These are phyloP conservation scores for Lipophrys pholis DNA, from an alignment of 2,113 vertebrate species.

Conservation along the genomic window DNA sequence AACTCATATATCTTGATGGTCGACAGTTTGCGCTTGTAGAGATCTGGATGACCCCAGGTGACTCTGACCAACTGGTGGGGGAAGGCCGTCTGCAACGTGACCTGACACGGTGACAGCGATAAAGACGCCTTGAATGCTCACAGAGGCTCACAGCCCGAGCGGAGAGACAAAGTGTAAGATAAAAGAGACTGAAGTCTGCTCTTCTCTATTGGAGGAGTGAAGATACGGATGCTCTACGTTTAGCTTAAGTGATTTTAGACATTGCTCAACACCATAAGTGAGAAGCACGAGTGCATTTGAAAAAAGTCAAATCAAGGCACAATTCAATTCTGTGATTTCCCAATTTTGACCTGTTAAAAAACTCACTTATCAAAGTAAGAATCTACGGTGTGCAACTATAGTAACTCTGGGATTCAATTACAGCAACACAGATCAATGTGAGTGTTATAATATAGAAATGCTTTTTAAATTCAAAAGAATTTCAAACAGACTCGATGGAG, in stretches of 20 bases:
- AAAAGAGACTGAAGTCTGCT: slow-evolving; percentile 4
- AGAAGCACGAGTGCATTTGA: too few relatives aligned
- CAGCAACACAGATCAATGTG: too few relatives aligned
- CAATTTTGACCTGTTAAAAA: too few relatives aligned
- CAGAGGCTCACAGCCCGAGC: background rate
- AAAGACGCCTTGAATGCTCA: slow-evolving; percentile 9
- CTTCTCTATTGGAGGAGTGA: slow-evolving; percentile 9
- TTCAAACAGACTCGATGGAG: too few relatives aligned
- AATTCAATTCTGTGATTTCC: too few relatives aligned
- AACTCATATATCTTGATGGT: slow-evolving; percentile 20
- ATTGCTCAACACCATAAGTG: background rate
- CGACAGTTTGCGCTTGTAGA: background rate
- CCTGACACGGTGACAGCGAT: background rate
- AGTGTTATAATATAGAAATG: too few relatives aligned
- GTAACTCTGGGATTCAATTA: too few relatives aligned
- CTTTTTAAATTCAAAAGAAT: too few relatives aligned
- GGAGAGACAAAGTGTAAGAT: slow-evolving; percentile 26
- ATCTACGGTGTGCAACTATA: too few relatives aligned
- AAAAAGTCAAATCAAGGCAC: too few relatives aligned
- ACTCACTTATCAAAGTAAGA: too few relatives aligned
- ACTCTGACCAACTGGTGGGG: slow-evolving; percentile 33
- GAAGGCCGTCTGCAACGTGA: slow-evolving; percentile 50
- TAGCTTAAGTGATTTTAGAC: slow-evolving; percentile 1
- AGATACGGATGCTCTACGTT: slow-evolving; percentile 13
- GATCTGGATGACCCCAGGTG: slow-evolving; percentile 18